A percentile compares a stretch with the other conserved stretches of the same genome.
Conservation (phyloP, 2,113 vertebrate genomes). For the Phasianus colchicus region DNA sequence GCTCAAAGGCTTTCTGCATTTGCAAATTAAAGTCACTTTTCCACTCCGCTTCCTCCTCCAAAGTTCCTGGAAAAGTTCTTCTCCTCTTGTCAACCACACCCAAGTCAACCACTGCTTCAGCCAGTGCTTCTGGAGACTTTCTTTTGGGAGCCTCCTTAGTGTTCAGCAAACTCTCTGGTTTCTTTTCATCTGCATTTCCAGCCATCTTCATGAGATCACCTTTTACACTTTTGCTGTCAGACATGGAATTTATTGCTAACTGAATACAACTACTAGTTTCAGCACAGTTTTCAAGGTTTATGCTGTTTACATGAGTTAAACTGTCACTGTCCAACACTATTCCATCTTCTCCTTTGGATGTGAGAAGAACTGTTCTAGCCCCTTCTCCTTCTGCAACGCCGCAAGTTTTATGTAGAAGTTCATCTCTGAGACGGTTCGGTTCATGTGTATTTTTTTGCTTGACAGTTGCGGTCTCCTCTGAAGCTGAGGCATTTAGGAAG, state of each 20-base stretch:
- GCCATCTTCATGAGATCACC: neutral
- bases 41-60: conserved; percentile 37
- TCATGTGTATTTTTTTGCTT: conserved; percentile 3
- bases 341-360: neutral
- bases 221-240: neutral
- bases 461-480: neutral
- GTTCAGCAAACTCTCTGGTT: neutral
- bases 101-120: conserved; percentile 27
- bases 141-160: conserved; percentile 62
- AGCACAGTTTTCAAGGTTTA: neutral
- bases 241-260: neutral
- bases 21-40: conserved; percentile 49
- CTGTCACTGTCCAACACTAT: neutral
- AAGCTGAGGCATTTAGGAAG: conserved; percentile 40
- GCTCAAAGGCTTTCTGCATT: conserved; percentile 77
- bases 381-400: neutral
- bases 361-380: neutral
- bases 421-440: neutral
- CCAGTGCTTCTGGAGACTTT: conserved; percentile 41
- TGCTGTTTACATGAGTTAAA: neutral
- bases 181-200: neutral
- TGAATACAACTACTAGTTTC: neutral
- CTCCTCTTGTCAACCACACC: conserved; percentile 65
- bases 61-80: conserved; percentile 6
- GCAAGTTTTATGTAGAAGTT: neutral